Percentiles rank a stretch among this genome's conserved stretches.
Conservation (phyloP, 1,140 invertebrate species). For the Pseudachorutes palmiensis region DNA sequence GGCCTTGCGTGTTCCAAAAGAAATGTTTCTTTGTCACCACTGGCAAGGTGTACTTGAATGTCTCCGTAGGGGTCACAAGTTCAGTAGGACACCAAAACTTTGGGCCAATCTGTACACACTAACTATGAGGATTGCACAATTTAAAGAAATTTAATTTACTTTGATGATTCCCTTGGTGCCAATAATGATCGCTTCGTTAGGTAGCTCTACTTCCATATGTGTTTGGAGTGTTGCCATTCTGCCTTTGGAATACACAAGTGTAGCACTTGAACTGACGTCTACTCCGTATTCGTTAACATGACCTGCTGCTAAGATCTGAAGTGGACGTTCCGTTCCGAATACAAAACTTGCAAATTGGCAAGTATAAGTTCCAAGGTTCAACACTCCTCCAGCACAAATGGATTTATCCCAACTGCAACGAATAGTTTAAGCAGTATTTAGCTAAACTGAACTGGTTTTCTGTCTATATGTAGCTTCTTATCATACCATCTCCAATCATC, state of each 20-base stretch:
- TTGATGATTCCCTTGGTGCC: not conserved
- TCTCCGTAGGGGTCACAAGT: not conserved
- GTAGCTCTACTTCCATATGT: not conserved
- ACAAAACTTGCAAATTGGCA: not conserved
- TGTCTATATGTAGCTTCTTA: not conserved
- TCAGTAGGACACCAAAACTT: not conserved
- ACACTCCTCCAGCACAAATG: too few relatives aligned
- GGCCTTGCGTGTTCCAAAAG: not conserved
- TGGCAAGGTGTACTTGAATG: not conserved
- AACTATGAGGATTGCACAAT: not conserved
- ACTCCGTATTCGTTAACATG: conserved; percentile 42
- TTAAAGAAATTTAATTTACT: not conserved
- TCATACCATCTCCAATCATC: not conserved
- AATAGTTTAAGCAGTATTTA: not conserved
- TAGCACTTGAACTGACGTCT: not conserved
- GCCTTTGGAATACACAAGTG: not conserved
- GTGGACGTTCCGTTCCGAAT: not conserved
- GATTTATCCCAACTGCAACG: not conserved
- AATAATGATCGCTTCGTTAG: not conserved
- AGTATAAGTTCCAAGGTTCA: not conserved
- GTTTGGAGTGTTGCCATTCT: not conserved
- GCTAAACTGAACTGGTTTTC: not conserved
- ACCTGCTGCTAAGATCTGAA: conserved; percentile 5
- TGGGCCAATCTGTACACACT: conserved; percentile 33
- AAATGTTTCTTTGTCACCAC: conserved; percentile 41